Conservation (phyloP, 2,888 invertebrate genomes). For the Acleris cristana region DNA sequence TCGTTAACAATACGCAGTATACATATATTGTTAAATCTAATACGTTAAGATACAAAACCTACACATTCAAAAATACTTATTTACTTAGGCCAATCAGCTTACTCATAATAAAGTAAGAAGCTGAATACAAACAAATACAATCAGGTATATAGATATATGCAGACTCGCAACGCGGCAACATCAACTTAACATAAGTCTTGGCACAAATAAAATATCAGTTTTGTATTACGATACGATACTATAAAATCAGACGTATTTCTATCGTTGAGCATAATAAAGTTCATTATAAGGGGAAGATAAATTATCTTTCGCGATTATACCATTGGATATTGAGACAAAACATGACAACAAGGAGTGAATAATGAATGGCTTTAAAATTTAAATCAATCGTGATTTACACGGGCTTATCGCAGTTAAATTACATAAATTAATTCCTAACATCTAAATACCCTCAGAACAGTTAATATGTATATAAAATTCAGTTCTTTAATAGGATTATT, state of each 20-base stretch:
- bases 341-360: slow-evolving; percentile 12
- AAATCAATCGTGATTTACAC: slow-evolving; percentile 44
- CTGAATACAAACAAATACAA: slow-evolving; percentile 55
- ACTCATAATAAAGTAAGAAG: slow-evolving; percentile 54
- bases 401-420: slow-evolving; percentile 59
- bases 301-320: slow-evolving; percentile 46
- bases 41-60: slow-evolving; percentile 71
- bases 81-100: slow-evolving; percentile 77
- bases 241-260: slow-evolving; percentile 48
- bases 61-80: slow-evolving; percentile 72
- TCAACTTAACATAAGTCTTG: slow-evolving; percentile 72
- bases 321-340: slow-evolving; percentile 29
- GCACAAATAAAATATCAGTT: slow-evolving; percentile 77
- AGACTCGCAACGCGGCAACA: slow-evolving; percentile 55
- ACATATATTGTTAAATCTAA: slow-evolving; percentile 56
- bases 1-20: slow-evolving; percentile 50
- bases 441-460: slow-evolving; percentile 83
- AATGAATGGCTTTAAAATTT: slow-evolving; percentile 54
- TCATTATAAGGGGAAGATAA: slow-evolving; percentile 44
- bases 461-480: slow-evolving; percentile 83
- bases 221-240: slow-evolving; percentile 50
- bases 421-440: slow-evolving; percentile 73
- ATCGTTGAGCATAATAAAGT: slow-evolving; percentile 60
- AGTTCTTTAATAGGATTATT: slow-evolving; percentile 84
- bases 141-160: slow-evolving; percentile 47